Base-by-base conservation (phyloP, 2,113 vertebrate species). In the Carassius auratus region DNA sequence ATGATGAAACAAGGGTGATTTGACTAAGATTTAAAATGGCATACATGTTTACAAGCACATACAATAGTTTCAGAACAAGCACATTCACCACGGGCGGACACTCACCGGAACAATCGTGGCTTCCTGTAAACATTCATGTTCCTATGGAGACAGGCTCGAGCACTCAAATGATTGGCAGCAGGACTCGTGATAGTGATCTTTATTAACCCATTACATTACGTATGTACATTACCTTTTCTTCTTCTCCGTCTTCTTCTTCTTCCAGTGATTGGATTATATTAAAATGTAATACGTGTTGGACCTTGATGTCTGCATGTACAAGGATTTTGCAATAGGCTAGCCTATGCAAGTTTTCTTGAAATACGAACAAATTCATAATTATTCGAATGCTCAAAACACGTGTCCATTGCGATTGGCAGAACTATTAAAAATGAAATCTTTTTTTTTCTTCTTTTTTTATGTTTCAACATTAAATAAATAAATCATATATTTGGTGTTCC, bases 51-150 rank as follows among this genome's bases (percentile, higher is more conserved):
- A 7, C 6, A 62, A 19, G 21, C 5, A 38, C 15, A 42, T 14
- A 15, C 21, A 62, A 1, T 23, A 8, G n/a, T 45, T 62, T 42
- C 3, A 59, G 0, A 79, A 62, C 8, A 15, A 12, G 8, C 21
- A 12, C 45, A 48, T 48, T 48, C 45, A 48, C 45, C 45, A 48
- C 45, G 2, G 3, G 45, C 3, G 55, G 55, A 80, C 4, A 76
- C 78, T 66, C 38, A 81, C 78, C 78, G 13, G 15, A 48, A 26
- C 23, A 23, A 68, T 68, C 13, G 57, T 33, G n/a, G 57, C 83
- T 78, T 86, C 19, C 82, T 76, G 87, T n/a, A 91, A 94, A 94
- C 93, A 86, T 36, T 68, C 10, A 59, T 4, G 93, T 94, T 93
- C 87, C 90, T 86, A 93, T 0, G 92, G 55, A 55, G 61, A 23